Conservation (phyloP, 2,797 vertebrate species). For the Antennarius maculatus region DNA sequence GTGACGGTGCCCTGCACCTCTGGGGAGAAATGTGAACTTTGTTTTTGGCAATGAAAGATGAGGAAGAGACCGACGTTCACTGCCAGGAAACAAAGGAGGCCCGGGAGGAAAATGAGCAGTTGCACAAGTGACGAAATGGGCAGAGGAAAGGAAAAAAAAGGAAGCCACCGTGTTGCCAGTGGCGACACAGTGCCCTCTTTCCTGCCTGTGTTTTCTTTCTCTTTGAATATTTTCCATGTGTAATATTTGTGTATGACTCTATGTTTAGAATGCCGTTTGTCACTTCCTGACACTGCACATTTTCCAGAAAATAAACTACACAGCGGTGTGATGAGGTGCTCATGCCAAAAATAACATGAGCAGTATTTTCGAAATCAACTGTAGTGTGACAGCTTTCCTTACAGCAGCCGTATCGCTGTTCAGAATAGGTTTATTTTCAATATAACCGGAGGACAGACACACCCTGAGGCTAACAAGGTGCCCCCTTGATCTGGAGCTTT, state of each 20-base stretch:
- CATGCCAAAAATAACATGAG: not conserved
- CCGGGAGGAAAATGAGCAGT: conserved; percentile 63
- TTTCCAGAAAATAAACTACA: conserved; percentile 43
- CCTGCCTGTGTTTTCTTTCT: conserved; percentile 56
- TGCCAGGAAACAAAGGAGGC: conserved; percentile 49
- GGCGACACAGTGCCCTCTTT: conserved; percentile 78
- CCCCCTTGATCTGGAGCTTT: not conserved
- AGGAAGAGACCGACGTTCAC: conserved; percentile 13
- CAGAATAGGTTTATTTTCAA: not conserved
- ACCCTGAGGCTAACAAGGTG: not conserved
- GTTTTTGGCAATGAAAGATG: conserved; percentile 26
- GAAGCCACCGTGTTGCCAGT: conserved; percentile 66
- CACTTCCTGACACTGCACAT: conserved; percentile 56
- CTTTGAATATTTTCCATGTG: conserved; percentile 21
- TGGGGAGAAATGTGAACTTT: conserved; percentile 12
- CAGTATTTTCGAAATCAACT: not conserved
- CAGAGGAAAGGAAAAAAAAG: conserved; percentile 74
- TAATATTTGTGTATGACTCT: conserved; percentile 1
- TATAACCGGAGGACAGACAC: not conserved
- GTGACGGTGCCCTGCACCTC: conserved; percentile 3
- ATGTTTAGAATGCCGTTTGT: conserved; percentile 62
- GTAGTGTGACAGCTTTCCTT: not conserved
- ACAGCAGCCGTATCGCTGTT: not conserved
- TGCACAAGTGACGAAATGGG: conserved; percentile 74
- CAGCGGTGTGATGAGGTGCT: not conserved